phyloP scores from a whole-genome alignment of 2,113 vertebrate species.

The Perca flavescens region DNA sequence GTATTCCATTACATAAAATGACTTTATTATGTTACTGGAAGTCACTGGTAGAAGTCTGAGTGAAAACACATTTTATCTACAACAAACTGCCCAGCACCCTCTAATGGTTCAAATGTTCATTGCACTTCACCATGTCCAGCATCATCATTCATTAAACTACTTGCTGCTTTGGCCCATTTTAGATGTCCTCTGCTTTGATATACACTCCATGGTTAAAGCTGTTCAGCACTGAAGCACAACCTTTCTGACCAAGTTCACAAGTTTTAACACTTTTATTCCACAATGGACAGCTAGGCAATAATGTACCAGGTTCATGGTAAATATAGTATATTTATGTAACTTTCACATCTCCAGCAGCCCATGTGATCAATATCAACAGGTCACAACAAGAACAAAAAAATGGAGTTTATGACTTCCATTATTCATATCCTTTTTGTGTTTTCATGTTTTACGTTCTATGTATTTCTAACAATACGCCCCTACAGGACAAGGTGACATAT shows the following conservation, averaged over 20 bases:
- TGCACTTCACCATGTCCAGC: not conserved
- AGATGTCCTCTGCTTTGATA: not conserved
- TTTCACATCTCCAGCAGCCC: not conserved
- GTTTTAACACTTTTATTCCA: not conserved
- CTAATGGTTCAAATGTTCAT: constrained; percentile 3
- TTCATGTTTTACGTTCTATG: not conserved
- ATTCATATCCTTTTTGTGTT: not conserved
- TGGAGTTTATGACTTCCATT: not conserved
- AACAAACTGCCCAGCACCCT: not conserved
- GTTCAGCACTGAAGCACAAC: not conserved
- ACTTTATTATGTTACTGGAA: not conserved
- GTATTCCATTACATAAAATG: not conserved
- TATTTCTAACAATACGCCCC: not conserved
- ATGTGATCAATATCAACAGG: not conserved
- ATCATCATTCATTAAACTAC: not conserved
- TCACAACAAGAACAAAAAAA: constrained; percentile 3
- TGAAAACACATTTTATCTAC: not conserved
- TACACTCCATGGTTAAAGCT: not conserved
- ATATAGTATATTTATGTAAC: not conserved
- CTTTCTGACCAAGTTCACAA: not conserved
- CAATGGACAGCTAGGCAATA: not conserved
- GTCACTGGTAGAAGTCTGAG: not conserved
- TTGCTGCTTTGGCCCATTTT: too few relatives aligned
- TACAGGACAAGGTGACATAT: not conserved
- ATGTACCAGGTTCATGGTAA: not conserved